These are phyloP conservation scores for Pyrrhosoma nymphula DNA, from an alignment of 2,888 invertebrate species.

Conservation along the genomic window DNA sequence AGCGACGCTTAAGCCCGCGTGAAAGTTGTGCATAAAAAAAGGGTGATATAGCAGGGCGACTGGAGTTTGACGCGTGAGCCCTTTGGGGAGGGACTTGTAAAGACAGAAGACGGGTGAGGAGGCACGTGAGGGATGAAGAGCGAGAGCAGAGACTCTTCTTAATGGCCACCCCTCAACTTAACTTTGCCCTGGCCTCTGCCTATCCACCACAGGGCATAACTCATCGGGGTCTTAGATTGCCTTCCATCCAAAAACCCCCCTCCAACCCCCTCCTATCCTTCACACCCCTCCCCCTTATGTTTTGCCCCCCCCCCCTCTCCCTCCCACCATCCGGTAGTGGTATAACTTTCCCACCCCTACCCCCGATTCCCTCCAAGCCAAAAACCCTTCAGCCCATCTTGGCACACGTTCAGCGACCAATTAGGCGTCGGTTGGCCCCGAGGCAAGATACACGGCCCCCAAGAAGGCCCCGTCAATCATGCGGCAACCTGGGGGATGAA, in stretches of 20 bases:
- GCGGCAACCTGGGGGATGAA: constrained; percentile 50
- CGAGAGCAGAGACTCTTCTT: not conserved
- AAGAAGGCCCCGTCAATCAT: constrained; percentile 65
- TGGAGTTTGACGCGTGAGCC: not conserved
- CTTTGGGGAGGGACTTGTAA: not conserved
- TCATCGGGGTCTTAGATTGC: constrained; percentile 65
- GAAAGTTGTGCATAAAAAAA: not conserved
- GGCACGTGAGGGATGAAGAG: not conserved
- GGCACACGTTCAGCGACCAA: constrained; percentile 66
- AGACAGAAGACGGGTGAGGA: not conserved
- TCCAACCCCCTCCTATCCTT: not conserved
- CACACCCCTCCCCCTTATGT: not conserved
- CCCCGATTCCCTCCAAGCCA: not conserved
- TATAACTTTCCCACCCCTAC: constrained; percentile 6
- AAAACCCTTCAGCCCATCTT: constrained; percentile 39
- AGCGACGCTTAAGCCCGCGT: not conserved
- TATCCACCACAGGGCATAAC: constrained; percentile 58
- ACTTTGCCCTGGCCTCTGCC: constrained; percentile 60
- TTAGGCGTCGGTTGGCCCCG: constrained; percentile 63
- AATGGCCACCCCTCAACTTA: constrained; percentile 63
- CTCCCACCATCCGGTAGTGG: not conserved
- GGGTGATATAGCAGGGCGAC: not conserved
- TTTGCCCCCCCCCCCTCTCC: not conserved
- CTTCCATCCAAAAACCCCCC: constrained; percentile 23
- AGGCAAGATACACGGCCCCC: constrained; percentile 65